Evolutionary conservation across 1,140 invertebrate genomes (phyloP).

Genomic region (Micrasema minimum): DNA sequence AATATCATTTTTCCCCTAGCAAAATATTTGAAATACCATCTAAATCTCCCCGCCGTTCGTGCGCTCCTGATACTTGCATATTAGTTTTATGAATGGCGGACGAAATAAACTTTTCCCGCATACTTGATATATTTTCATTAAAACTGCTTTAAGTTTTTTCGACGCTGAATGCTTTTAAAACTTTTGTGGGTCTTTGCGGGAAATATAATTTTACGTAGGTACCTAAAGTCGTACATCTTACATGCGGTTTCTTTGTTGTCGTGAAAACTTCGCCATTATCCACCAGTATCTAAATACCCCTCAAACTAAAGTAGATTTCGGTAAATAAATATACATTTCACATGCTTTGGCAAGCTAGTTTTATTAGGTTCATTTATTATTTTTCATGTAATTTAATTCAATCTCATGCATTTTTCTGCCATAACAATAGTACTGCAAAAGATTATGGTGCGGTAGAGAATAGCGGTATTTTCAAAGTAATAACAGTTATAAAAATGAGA

Average conservation of each 20-base stretch:
- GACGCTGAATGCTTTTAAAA: constrained; percentile 10
- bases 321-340: constrained; percentile 22
- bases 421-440: neutral
- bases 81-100: constrained; percentile 52
- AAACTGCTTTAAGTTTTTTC: constrained; percentile 24
- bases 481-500: constrained; percentile 48
- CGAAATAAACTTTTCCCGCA: constrained; percentile 39
- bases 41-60: constrained; percentile 20
- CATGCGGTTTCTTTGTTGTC: too few relatives aligned
- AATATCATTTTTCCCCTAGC: neutral
- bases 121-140: constrained; percentile 50
- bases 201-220: constrained; percentile 1
- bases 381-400: constrained; percentile 49
- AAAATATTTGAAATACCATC: constrained; percentile 15
- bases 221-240: too few relatives aligned
- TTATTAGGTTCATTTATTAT: constrained; percentile 45
- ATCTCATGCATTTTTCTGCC: constrained; percentile 31
- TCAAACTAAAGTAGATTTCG: too few relatives aligned
- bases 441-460: constrained; percentile 9
- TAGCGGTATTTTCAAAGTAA: constrained; percentile 44
- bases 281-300: too few relatives aligned
- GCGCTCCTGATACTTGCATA: constrained; percentile 50
- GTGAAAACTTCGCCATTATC: too few relatives aligned
- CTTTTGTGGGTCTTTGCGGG: neutral
- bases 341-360: constrained; percentile 29